These are phyloP conservation scores for Listrodromus nycthemerus DNA, from an alignment of 2,888 invertebrate species.

Conservation along the genomic window DNA sequence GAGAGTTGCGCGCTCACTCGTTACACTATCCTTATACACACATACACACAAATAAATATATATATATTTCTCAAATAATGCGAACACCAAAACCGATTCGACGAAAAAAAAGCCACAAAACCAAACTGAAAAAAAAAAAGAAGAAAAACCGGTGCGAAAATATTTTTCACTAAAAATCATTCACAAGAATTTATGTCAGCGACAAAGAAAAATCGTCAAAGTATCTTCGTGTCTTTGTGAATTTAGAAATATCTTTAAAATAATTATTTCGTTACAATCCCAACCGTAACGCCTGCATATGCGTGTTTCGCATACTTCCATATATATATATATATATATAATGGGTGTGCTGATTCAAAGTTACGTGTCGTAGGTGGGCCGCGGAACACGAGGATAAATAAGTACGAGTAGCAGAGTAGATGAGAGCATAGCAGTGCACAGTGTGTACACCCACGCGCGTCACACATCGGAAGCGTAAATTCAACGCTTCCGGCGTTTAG, in stretches of 20 bases:
- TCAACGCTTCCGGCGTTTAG: conserved; percentile 79
- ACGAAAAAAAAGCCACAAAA: neutral
- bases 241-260: no score
- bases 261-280: no score
- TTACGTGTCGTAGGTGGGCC: neutral
- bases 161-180: no score
- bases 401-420: conserved; percentile 31
- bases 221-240: no score
- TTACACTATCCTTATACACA: neutral
- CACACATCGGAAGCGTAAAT: conserved; percentile 74
- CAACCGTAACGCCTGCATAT: neutral
- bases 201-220: no score
- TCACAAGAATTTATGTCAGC: no score
- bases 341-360: conserved; percentile 2
- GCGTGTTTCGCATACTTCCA: neutral
- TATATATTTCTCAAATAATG: neutral
- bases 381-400: neutral
- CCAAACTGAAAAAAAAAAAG: no score
- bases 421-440: conserved; percentile 51
- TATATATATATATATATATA: neutral
- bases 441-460: conserved; percentile 62
- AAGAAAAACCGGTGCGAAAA: no score
- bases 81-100: neutral
- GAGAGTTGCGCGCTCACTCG: conserved; percentile 17
- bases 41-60: no score